phyloP scores from a whole-genome alignment of 2,113 vertebrate species.

The Sigmodon hispidus region DNA sequence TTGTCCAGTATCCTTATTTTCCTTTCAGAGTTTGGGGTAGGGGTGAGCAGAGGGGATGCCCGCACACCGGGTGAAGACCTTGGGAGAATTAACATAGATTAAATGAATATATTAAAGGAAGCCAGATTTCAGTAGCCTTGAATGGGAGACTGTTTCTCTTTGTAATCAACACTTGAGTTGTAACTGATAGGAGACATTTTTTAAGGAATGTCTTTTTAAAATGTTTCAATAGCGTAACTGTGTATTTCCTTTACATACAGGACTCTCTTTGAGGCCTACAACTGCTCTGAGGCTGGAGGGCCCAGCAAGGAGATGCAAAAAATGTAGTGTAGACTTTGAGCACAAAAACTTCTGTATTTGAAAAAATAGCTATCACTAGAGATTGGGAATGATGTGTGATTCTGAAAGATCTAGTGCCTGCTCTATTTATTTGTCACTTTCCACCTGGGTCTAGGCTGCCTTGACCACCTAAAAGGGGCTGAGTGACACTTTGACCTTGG shows the following conservation, averaged over 20 bases:
- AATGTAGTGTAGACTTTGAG: background rate
- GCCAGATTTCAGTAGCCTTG: slow-evolving; percentile 52
- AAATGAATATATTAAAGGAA: slow-evolving; percentile 65
- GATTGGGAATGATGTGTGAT: background rate
- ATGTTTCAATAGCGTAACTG: background rate
- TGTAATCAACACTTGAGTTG: slow-evolving; percentile 70
- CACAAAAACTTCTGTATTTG: background rate
- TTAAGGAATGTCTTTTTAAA: slow-evolving; percentile 54
- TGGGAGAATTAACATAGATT: slow-evolving; percentile 59
- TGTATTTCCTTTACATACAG: slow-evolving; percentile 39
- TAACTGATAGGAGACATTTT: slow-evolving; percentile 67
- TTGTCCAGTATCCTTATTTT: slow-evolving; percentile 61
- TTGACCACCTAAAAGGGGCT: background rate
- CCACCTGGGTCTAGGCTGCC: background rate
- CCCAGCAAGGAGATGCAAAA: background rate
- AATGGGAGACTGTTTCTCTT: slow-evolving; percentile 73
- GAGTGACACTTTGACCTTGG: background rate
- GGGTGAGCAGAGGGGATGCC: background rate
- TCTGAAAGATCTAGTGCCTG: background rate
- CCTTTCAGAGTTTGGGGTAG: slow-evolving; percentile 61
- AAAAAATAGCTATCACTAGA: background rate
- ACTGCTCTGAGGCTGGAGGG: background rate
- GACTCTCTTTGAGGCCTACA: slow-evolving; percentile 28
- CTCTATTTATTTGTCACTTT: background rate
- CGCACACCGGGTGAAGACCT: slow-evolving; percentile 25